Evolutionary conservation across 2,888 invertebrate species (phyloP), one percentile per base, ranked within the genome.

Genomic region (Brachypalpus laphriformis): DNA sequence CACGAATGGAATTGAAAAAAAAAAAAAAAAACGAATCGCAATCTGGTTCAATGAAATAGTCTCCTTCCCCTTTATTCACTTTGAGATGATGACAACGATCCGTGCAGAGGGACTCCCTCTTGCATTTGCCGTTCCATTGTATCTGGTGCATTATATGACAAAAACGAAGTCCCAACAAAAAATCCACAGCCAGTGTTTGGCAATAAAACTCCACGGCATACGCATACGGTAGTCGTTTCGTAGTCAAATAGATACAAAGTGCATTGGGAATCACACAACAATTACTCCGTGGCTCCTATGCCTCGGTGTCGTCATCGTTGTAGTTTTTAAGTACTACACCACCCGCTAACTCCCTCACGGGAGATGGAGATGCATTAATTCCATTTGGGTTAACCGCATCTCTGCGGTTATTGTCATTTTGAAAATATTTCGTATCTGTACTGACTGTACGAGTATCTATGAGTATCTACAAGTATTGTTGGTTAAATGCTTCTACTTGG

Each of bases 321-420:
- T 49, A 37, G 31, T 14, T 65, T n/a, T 34, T 22, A 14, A 65
- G 34, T 14, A 3, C 11, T 14, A 18, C 18, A 37, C 25, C n/a
- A n/a, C n/a, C n/a, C n/a, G n/a, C n/a, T n/a, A n/a, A 25, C 6
- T 20, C 18, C 54, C 65, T 22, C 56, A 45, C 20, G 16, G n/a
- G n/a, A 8, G 37, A 18, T 42, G 42, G 59, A 51, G 66, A 59
- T 54, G 59, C 66, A 81, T 63, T 81, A 68, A 75, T 68, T 68
- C 68, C 54, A 75, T 75, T 61, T 75, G 61, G 81, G 81, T 75
- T 68, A 81, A 81, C 81, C 75, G 61, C 74, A 66, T 65, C 56
- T 25, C 22, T 22, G 22, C 22, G 65, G 25, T 65, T 49, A 25
- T 59, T 68, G 74, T 75, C 74, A 54, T 81, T 66, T 65, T 37